phyloP scores from a whole-genome alignment of 2,888 invertebrate species.

The Falcaria lacertinaria region DNA sequence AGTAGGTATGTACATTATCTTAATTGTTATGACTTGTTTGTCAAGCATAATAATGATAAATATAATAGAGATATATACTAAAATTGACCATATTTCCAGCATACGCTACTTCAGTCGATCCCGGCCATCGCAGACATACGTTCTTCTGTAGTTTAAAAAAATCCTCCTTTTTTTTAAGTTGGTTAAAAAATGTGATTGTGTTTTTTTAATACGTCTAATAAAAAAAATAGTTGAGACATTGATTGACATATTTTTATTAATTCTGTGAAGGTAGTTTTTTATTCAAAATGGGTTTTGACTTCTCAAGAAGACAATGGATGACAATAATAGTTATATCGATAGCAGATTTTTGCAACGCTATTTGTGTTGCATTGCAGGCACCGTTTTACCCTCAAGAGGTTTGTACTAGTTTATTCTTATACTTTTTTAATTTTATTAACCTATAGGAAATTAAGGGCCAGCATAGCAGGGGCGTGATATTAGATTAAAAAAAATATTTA shows the following conservation, averaged over 20 bases:
- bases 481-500: not conserved
- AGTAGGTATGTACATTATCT: slow-evolving; percentile 20
- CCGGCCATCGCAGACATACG: slow-evolving; percentile 28
- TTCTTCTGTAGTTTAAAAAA: no score
- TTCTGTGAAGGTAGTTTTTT: not conserved
- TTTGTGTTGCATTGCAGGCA: slow-evolving; percentile 91
- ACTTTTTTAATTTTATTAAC: not conserved
- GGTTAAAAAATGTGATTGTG: no score
- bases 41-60: slow-evolving; percentile 22
- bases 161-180: no score
- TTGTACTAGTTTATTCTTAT: slow-evolving; percentile 39
- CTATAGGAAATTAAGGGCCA: no score
- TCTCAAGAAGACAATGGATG: slow-evolving; percentile 87
- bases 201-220: no score
- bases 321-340: slow-evolving; percentile 88
- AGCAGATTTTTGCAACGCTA: slow-evolving; percentile 91
- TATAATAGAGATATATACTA: slow-evolving; percentile 26
- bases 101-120: slow-evolving; percentile 28
- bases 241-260: not conserved
- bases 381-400: slow-evolving; percentile 93
- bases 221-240: not conserved
- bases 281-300: slow-evolving; percentile 79
- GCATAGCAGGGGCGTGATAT: no score
- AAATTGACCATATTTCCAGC: slow-evolving; percentile 44
- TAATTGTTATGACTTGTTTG: slow-evolving; percentile 28